Percentiles rank a stretch among this genome's conserved stretches.
phyloP scores from a whole-genome alignment of 2,888 invertebrate genomes.

The Hypsopygia costalis region DNA sequence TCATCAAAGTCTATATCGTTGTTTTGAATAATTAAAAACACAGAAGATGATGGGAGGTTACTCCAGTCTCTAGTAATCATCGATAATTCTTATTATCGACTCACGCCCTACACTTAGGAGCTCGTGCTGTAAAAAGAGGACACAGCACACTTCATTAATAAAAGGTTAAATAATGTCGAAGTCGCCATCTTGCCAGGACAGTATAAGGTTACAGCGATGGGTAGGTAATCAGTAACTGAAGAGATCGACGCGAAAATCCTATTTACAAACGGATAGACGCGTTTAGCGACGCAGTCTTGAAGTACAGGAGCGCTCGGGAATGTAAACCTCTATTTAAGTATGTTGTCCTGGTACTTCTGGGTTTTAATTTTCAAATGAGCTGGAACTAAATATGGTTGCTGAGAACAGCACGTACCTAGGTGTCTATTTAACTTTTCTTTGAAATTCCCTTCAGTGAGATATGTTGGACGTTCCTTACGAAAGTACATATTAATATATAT shows the following conservation, averaged over 20 bases:
- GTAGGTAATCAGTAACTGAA: slow-evolving; percentile 1
- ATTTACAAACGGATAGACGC: not conserved
- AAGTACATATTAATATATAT: no score
- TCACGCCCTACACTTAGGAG: slow-evolving; percentile 15
- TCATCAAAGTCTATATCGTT: no score
- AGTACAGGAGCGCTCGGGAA: not conserved
- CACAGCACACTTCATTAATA: slow-evolving; percentile 66
- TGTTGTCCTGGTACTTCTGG: not conserved
- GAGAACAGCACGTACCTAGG: no score
- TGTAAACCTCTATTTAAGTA: not conserved
- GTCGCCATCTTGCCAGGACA: slow-evolving; percentile 42
- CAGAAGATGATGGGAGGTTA: no score
- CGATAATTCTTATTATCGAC: slow-evolving; percentile 7
- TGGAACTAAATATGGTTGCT: not conserved
- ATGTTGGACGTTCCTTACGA: no score
- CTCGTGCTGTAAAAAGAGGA: slow-evolving; percentile 70
- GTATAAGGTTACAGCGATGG: slow-evolving; percentile 36
- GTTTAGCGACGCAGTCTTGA: not conserved
- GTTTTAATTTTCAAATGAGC: not conserved
- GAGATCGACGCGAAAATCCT: not conserved
- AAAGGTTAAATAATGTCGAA: slow-evolving; percentile 66
- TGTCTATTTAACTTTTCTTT: no score
- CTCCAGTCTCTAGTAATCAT: no score
- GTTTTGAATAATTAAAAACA: no score
- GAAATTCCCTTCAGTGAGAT: no score